phyloP scores from a whole-genome alignment of 1,140 invertebrate genomes.

The Atta cephalotes region DNA sequence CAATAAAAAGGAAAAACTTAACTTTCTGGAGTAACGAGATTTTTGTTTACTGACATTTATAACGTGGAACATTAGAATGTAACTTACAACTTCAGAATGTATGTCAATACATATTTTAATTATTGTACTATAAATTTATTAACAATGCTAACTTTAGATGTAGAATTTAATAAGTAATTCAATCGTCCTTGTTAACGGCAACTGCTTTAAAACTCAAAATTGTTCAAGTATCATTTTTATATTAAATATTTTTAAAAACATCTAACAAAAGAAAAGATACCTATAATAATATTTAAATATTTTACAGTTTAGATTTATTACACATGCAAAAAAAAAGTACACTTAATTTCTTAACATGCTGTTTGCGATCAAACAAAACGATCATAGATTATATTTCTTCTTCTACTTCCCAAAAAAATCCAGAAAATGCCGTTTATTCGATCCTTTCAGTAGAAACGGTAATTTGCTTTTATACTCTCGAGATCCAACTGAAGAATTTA shows the following conservation, averaged over 20 bases:
- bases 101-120: not conserved
- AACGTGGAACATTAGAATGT: not conserved
- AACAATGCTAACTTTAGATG: not conserved
- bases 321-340: not conserved
- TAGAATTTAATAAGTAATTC: not conserved
- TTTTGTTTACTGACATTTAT: not conserved
- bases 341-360: not conserved
- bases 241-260: not conserved
- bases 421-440: not conserved
- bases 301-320: not conserved
- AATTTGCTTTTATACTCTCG: conserved; percentile 7
- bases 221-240: not conserved
- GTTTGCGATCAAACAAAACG: not conserved
- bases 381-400: not conserved
- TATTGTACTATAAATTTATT: not conserved
- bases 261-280: too few relatives aligned
- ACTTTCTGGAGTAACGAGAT: not conserved
- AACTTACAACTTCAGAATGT: not conserved
- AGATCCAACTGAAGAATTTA: conserved; percentile 50
- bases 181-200: not conserved
- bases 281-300: not conserved
- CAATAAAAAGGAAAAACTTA: not conserved
- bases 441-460: not conserved
- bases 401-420: not conserved
- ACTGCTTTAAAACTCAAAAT: not conserved